Conservation (phyloP, 2,888 invertebrate species). For the Rotaria magnacalcarata region DNA sequence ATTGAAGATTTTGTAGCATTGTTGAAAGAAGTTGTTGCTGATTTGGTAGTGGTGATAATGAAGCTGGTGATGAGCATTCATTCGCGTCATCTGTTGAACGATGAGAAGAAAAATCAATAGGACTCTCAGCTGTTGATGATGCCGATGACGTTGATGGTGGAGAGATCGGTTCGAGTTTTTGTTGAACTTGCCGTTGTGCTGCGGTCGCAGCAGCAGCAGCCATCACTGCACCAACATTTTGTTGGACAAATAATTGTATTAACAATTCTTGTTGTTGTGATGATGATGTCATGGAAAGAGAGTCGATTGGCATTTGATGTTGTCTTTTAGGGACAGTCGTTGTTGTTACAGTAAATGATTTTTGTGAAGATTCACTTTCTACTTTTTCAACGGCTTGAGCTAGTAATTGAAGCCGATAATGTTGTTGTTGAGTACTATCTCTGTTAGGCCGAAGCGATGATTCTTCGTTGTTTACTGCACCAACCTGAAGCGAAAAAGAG, state of each 20-base stretch:
- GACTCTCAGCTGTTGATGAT: neutral
- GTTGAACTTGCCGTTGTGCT: neutral
- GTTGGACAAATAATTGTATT: neutral
- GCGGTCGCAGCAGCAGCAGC: conserved; percentile 18
- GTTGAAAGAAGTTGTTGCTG: neutral
- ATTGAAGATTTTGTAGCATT: conserved; percentile 2
- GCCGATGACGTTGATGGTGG: conserved; percentile 18
- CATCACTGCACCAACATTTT: conserved; percentile 2
- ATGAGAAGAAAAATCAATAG: conserved; percentile 30
- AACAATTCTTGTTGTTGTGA: conserved; percentile 10
- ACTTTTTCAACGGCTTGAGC: conserved; percentile 36
- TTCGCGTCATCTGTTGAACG: conserved; percentile 4
- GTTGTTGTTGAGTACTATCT: conserved; percentile 18
- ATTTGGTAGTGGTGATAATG: neutral
- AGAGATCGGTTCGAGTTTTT: conserved; percentile 8
- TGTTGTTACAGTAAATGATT: neutral
- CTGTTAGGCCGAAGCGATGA: neutral
- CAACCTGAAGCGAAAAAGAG: neutral
- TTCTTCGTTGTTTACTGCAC: neutral
- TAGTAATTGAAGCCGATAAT: conserved; percentile 20
- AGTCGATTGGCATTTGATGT: neutral
- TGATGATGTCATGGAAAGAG: neutral
- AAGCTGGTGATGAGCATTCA: neutral
- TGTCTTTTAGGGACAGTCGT: neutral
- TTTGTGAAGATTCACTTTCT: conserved; percentile 21